These are phyloP conservation scores for Hepsetus odoe DNA, from an alignment of 2,113 vertebrate genomes.

Conservation along the genomic window DNA sequence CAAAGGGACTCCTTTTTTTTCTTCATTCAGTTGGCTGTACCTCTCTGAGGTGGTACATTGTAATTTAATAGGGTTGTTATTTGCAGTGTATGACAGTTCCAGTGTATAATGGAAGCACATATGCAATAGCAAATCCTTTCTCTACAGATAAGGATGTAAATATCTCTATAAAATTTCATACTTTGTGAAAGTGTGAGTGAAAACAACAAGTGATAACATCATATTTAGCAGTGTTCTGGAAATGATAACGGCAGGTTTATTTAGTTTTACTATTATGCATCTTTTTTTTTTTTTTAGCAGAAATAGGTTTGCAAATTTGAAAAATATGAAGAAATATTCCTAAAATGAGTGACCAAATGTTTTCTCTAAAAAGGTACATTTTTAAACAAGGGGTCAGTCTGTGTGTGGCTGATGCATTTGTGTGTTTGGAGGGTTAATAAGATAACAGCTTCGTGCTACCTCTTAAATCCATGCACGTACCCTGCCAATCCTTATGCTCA, in stretches of 20 bases:
- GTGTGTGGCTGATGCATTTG: not conserved
- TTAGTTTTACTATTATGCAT: not conserved
- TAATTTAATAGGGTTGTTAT: constrained; percentile 54
- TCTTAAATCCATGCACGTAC: not conserved
- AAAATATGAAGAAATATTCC: not conserved
- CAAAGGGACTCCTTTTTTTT: constrained; percentile 26
- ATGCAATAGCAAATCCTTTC: constrained; percentile 27
- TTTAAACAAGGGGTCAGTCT: not conserved
- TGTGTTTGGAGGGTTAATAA: not conserved
- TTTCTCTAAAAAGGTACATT: not conserved
- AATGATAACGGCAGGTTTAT: not conserved
- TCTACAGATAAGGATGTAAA: not conserved
- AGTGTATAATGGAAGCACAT: constrained; percentile 28
- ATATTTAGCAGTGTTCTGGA: not conserved
- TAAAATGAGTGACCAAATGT: not conserved
- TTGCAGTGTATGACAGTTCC: constrained; percentile 36
- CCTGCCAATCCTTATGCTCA: not conserved
- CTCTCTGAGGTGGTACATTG: constrained; percentile 14
- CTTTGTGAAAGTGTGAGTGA: not conserved
- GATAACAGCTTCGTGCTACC: not conserved
- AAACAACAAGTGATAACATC: not conserved
- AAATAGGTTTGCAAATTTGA: not conserved
- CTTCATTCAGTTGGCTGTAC: not conserved
- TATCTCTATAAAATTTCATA: not conserved
- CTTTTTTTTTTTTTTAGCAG: not conserved